Conservation (phyloP, 2,113 vertebrate species). For the Odobenus rosmarus region DNA sequence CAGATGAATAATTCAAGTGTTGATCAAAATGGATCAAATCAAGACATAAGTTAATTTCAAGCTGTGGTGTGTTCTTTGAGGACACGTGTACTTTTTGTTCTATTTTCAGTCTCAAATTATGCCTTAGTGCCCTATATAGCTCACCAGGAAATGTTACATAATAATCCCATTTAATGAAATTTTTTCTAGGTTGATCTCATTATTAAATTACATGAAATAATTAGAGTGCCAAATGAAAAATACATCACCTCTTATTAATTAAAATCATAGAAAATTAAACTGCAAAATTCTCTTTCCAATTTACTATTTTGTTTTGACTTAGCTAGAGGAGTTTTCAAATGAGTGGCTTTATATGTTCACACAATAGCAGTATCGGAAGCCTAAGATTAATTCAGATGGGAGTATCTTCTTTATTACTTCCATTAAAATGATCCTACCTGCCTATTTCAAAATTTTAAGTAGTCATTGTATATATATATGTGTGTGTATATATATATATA, state of each 20-base stretch:
- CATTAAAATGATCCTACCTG: neutral
- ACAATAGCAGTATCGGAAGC: neutral
- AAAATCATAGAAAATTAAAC: neutral
- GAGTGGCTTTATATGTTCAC: neutral
- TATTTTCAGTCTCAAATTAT: neutral
- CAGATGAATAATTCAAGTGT: neutral
- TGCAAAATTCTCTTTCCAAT: neutral
- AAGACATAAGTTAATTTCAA: neutral
- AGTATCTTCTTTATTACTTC: neutral
- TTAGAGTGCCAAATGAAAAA: neutral
- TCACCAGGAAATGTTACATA: neutral
- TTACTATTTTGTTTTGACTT: neutral
- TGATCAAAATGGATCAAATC: neutral
- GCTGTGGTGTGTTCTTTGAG: neutral
- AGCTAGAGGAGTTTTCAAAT: neutral
- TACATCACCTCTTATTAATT: neutral
- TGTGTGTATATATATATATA: neutral
- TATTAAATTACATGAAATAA: neutral
- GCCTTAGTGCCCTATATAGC: neutral
- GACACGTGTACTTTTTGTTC: neutral
- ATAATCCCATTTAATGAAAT: neutral
- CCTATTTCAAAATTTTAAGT: neutral
- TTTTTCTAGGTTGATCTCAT: neutral
- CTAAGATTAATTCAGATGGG: neutral
- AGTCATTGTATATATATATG: too few relatives aligned